Evolutionary conservation across 2,888 invertebrate genomes (phyloP), one percentile per base, ranked within the genome.

Genomic region (Netelia virgata): DNA sequence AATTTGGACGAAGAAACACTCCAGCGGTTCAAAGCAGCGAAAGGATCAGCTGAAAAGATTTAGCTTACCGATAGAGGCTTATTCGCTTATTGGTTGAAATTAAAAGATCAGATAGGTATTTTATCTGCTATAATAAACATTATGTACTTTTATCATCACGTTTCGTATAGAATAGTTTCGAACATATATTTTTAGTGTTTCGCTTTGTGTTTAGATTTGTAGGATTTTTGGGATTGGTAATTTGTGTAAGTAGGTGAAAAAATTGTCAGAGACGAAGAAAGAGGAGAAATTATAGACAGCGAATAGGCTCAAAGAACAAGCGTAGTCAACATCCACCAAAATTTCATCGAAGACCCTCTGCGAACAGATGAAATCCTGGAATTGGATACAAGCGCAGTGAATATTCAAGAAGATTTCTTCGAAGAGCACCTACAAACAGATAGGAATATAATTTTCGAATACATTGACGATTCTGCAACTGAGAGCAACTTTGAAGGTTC

Each of bases 401-500:
- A 61, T 28, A 61, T 61, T 61, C 61, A 61, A 61, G 14, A 61
- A 28, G 16, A 41, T 43, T 64, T 41, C 18, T 41, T 36, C 16
- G 64, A 64, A 64, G 64, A 64, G 18, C 43, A 41, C 1, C 18
- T 41, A 43, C 64, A 43, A 43, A 41, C 64, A 36, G 64, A 64
- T 36, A 43, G 8, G 41, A 64, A 64, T 43, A 64, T 41, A 36
- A 64, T 64, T 64, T 41, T 64, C 64, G 64, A 64, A 64, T 64
- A 43, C 41, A 43, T 64, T 64, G 43, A 64, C 16, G 43, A 64
- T 64, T 64, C 43, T 64, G 1, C 43, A 64, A 64, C 64, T 64
- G 64, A 64, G 43, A 64, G 43, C 64, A 41, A 64, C 64, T 64
- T 16, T 64, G 16, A 64, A 64, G 64, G 41, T 64, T 64, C 64